Evolutionary conservation across 2,888 invertebrate genomes (phyloP).

Genomic region (Yponomeuta sedellus): DNA sequence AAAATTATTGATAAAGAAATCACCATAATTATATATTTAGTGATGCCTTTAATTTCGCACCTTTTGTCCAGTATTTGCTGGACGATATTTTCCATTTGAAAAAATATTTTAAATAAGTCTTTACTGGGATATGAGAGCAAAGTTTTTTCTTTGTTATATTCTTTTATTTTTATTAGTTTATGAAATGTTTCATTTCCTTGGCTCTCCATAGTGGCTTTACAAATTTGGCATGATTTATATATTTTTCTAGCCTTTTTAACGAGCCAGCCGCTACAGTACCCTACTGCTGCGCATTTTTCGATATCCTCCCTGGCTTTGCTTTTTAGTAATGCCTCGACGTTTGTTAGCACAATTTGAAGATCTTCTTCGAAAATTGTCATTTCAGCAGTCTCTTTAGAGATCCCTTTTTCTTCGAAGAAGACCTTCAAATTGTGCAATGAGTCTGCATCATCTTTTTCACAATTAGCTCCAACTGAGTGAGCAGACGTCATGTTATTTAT

Average conservation of each 20-base stretch:
- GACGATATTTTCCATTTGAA: background rate
- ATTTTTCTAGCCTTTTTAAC: slow-evolving; percentile 1
- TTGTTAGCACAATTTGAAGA: background rate
- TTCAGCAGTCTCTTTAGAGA: background rate
- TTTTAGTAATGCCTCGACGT: background rate
- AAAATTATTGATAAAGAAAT: background rate
- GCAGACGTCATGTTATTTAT: slow-evolving; percentile 19
- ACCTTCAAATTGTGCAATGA: background rate
- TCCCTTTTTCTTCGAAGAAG: background rate
- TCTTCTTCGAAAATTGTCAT: background rate
- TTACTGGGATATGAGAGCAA: background rate
- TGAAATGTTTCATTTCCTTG: background rate
- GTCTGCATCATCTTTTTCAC: slow-evolving; percentile 20
- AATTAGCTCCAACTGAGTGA: slow-evolving; percentile 21
- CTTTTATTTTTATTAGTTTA: background rate
- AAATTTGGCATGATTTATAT: background rate
- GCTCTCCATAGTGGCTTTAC: background rate
- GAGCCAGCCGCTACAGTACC: slow-evolving; percentile 5
- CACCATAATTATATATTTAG: background rate
- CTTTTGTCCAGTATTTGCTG: background rate
- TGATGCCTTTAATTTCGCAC: background rate
- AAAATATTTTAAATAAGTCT: background rate
- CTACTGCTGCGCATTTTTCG: slow-evolving; percentile 8
- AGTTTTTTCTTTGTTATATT: background rate
- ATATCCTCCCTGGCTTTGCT: background rate